These are phyloP conservation scores for Eupsittula cactorum DNA, from an alignment of 2,113 vertebrate genomes.

Conservation along the genomic window DNA sequence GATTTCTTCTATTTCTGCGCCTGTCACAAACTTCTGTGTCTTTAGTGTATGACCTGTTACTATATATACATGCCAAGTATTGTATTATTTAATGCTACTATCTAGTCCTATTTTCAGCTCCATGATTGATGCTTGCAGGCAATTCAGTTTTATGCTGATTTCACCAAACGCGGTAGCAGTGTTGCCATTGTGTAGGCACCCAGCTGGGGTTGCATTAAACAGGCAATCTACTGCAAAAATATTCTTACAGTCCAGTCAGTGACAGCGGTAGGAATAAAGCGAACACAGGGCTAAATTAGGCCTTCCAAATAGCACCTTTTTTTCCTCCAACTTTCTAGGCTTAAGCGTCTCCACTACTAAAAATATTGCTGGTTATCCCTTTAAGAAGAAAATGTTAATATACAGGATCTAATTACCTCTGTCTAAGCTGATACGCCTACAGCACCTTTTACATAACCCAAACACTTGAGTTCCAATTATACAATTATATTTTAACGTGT, in stretches of 20 bases:
- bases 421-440: constrained; percentile 54
- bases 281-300: background rate
- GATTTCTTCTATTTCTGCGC: background rate
- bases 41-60: background rate
- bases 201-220: background rate
- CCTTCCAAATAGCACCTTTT: background rate
- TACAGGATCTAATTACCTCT: constrained; percentile 65
- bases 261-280: background rate
- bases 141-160: constrained; percentile 25
- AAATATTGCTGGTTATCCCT: constrained; percentile 22
- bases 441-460: constrained; percentile 60
- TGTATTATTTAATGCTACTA: constrained; percentile 13
- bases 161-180: background rate
- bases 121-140: background rate
- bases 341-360: background rate
- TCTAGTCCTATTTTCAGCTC: constrained; percentile 5
- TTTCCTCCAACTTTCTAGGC: background rate
- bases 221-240: background rate
- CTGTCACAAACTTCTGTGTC: background rate
- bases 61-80: background rate
- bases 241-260: background rate
- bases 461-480: constrained; percentile 54
- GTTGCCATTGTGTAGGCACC: background rate
- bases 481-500: constrained; percentile 56
- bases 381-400: constrained; percentile 63